A percentile compares a stretch with the other conserved stretches of the same genome.
Evolutionary conservation across 2,797 vertebrate species (phyloP).

Genomic region (Platalea minor): DNA sequence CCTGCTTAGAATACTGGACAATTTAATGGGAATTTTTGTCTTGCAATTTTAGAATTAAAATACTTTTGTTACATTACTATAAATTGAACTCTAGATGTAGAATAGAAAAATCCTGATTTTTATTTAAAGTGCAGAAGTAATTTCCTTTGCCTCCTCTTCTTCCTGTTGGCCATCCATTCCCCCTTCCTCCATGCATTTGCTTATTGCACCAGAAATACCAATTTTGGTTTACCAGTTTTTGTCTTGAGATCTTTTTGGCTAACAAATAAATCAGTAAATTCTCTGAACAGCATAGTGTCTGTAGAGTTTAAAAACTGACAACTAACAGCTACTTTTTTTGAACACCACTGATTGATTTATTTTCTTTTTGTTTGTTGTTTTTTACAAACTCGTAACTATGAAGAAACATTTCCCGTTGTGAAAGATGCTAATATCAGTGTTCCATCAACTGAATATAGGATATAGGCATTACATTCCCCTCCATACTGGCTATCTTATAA

Average conservation of each 20-base stretch:
- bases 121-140: not conserved
- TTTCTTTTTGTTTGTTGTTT: not conserved
- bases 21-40: not conserved
- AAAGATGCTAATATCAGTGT: not conserved
- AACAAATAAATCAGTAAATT: not conserved
- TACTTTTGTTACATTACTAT: not conserved
- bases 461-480: not conserved
- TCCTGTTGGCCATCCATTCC: not conserved
- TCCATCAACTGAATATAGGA: not conserved
- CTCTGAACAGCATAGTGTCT: not conserved
- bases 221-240: not conserved
- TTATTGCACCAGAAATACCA: not conserved
- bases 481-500: not conserved
- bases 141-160: not conserved
- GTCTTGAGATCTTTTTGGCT: not conserved
- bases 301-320: not conserved
- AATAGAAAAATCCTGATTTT: not conserved
- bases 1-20: not conserved
- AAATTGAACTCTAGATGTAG: not conserved
- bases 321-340: not conserved
- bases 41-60: not conserved
- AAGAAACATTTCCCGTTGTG: not conserved
- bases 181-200: not conserved
- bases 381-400: not conserved
- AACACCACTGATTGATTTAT: not conserved